Conservation (phyloP, 2,113 vertebrate genomes). For the Phodopus roborovskii region DNA sequence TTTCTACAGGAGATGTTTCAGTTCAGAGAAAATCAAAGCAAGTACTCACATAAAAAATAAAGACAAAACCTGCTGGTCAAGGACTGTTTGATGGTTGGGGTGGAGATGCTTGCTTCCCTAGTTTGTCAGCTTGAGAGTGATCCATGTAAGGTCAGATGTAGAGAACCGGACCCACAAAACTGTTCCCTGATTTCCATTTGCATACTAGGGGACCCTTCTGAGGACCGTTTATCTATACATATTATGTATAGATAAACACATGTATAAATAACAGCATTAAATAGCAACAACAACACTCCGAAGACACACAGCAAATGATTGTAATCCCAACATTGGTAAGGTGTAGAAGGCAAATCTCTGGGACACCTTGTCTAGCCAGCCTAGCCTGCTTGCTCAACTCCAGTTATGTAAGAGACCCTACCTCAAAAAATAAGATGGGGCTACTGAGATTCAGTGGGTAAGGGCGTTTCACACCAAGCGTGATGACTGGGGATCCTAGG, state of each 20-base stretch:
- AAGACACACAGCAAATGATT: background rate
- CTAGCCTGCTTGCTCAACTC: background rate
- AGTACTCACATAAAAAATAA: background rate
- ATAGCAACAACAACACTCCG: background rate
- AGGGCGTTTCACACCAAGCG: background rate
- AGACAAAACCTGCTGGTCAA: background rate
- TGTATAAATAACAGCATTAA: background rate
- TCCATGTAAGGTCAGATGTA: background rate
- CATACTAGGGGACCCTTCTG: too few relatives aligned
- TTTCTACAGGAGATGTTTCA: background rate
- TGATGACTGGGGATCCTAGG: too few relatives aligned
- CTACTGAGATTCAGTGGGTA: background rate
- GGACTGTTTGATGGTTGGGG: too few relatives aligned
- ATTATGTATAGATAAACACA: background rate
- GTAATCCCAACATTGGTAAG: background rate
- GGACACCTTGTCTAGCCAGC: background rate
- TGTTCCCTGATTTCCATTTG: background rate
- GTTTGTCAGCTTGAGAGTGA: background rate
- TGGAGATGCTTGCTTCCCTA: background rate
- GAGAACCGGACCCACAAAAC: background rate
- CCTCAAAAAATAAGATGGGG: background rate
- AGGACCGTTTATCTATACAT: too few relatives aligned
- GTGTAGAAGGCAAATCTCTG: too few relatives aligned
- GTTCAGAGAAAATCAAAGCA: background rate
- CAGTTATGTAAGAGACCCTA: too few relatives aligned